A percentile compares a stretch with the other conserved stretches of the same genome.
Evolutionary conservation across 2,797 vertebrate genomes (phyloP).

Genomic region (Cryptoblepharus egeriae): DNA sequence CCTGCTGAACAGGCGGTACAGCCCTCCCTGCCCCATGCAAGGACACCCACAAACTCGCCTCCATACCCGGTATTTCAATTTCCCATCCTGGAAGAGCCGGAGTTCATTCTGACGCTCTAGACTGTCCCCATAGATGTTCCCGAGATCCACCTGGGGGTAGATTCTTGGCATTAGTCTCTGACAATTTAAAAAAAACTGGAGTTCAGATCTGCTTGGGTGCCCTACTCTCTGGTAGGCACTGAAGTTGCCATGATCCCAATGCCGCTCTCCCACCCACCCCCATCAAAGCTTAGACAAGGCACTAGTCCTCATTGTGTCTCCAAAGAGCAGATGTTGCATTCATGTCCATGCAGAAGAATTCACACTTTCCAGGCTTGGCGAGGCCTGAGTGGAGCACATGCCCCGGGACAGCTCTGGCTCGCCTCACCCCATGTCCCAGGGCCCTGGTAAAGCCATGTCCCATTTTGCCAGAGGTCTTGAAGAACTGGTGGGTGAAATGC

Average conservation of each 20-base stretch:
- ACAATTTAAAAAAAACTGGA: not conserved
- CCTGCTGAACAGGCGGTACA: no score
- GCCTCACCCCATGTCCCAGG: conserved; percentile 90
- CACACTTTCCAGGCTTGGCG: not conserved
- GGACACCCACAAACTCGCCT: fast-evolving
- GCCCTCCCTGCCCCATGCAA: not conserved
- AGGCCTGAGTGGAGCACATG: not conserved
- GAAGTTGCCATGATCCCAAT: not conserved
- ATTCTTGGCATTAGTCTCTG: fast-evolving
- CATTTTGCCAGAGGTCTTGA: conserved; percentile 86
- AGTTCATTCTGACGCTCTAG: conserved; percentile 87
- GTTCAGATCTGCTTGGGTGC: not conserved
- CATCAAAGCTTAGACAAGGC: not conserved
- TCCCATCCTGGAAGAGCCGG: conserved; percentile 89
- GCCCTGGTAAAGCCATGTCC: conserved; percentile 88
- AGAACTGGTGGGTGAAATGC: conserved; percentile 98
- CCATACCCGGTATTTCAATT: conserved; percentile 93
- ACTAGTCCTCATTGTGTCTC: not conserved
- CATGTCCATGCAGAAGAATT: not conserved
- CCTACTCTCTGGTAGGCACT: not conserved
- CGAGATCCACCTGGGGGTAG: conserved; percentile 87
- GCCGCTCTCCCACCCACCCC: not conserved
- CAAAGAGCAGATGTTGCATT: not conserved
- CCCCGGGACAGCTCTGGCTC: fast-evolving
- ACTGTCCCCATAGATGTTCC: conserved; percentile 90